Percentiles rank a stretch among this genome's conserved stretches.
Conservation (phyloP, 2,888 invertebrate genomes). For the Steromphala cineraria region DNA sequence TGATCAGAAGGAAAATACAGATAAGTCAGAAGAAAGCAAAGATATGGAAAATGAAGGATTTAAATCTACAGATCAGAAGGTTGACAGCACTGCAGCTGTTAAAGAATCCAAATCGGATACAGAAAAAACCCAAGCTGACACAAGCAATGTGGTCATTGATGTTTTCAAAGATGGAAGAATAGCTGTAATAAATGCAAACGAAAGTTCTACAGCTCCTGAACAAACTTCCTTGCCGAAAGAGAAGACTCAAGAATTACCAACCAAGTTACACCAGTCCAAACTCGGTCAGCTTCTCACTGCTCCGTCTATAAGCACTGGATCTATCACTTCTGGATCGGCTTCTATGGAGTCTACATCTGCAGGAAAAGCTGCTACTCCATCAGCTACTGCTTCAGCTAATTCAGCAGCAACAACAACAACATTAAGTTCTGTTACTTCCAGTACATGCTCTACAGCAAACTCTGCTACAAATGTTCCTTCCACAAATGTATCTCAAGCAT, state of each 20-base stretch:
- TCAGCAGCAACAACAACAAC: neutral
- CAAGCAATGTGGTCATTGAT: constrained; percentile 5
- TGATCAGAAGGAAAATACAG: neutral
- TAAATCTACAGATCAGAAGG: too few species aligned
- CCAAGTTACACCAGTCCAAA: neutral
- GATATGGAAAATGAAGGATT: too few species aligned
- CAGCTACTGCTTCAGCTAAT: neutral
- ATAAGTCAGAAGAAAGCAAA: neutral
- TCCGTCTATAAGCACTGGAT: neutral
- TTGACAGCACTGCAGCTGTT: neutral
- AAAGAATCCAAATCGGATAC: neutral
- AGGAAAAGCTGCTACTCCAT: neutral
- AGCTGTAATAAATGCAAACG: neutral
- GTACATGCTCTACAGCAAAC: neutral
- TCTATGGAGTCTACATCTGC: neutral
- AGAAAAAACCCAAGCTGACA: neutral
- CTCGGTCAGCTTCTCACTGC: neutral
- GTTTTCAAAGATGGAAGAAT: constrained; percentile 9
- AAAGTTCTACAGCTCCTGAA: too few species aligned
- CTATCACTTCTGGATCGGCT: neutral
- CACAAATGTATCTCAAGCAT: neutral
- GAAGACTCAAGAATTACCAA: neutral
- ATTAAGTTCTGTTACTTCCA: neutral
- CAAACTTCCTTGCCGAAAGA: neutral
- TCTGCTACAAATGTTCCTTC: neutral